These are phyloP conservation scores for Monoplex corrugatus DNA, from an alignment of 2,888 invertebrate genomes.

Conservation along the genomic window DNA sequence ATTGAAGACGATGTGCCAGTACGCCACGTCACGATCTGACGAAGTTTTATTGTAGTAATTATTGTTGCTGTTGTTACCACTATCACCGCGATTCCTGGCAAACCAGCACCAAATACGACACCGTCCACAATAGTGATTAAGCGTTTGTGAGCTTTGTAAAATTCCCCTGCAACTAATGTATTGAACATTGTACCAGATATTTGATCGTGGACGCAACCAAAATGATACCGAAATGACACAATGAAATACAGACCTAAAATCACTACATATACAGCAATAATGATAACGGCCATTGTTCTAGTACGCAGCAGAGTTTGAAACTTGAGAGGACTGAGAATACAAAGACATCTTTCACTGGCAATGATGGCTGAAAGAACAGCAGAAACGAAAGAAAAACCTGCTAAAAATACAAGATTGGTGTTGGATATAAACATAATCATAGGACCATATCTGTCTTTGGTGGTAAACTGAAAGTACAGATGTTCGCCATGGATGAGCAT, in stretches of 20 bases:
- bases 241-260: neutral
- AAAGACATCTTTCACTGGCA: neutral
- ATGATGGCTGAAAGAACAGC: neutral
- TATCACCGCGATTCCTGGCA: neutral
- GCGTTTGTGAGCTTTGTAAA: conserved; percentile 10
- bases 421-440: neutral
- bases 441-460: neutral
- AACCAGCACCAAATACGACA: neutral
- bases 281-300: neutral
- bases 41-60: neutral
- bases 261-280: neutral
- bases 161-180: neutral
- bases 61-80: neutral
- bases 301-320: conserved; percentile 12
- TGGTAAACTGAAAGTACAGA: conserved; percentile 14
- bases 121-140: neutral
- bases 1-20: neutral
- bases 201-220: neutral
- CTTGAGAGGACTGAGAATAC: neutral
- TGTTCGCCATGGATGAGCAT: neutral
- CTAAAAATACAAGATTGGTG: too few species aligned
- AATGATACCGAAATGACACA: neutral
- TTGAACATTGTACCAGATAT: neutral
- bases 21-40: neutral
- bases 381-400: neutral